A percentile compares a stretch with the other conserved stretches of the same genome.
Conservation (phyloP, 2,113 vertebrate genomes). For the Myrmecophaga tridactyla region DNA sequence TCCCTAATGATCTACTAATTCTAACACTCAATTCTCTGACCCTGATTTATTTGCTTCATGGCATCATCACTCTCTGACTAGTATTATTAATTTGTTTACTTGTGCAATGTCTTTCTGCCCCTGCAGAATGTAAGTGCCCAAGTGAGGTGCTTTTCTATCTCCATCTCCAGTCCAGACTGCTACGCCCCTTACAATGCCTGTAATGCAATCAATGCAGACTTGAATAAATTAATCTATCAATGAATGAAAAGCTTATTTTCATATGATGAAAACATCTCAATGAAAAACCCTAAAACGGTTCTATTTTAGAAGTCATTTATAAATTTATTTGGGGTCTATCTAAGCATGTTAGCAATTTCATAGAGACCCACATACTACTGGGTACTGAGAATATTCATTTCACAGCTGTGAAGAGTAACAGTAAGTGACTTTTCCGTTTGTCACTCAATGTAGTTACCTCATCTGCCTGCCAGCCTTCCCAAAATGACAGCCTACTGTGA, state of each 20-base stretch:
- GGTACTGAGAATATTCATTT: not conserved
- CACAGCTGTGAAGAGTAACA: not conserved
- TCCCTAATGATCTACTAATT: not conserved
- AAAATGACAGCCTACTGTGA: not conserved
- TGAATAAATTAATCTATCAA: not conserved
- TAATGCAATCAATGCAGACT: not conserved
- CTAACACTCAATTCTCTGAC: not conserved
- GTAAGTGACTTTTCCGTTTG: constrained; percentile 31
- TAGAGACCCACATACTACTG: not conserved
- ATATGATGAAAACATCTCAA: not conserved
- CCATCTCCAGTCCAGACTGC: not conserved
- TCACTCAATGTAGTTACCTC: not conserved
- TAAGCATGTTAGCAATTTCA: not conserved
- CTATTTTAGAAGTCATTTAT: not conserved
- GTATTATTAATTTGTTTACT: not conserved
- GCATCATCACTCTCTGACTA: not conserved
- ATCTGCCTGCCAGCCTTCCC: not conserved
- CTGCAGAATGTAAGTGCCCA: not conserved
- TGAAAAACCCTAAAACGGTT: not conserved
- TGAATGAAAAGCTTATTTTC: not conserved
- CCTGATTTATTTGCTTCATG: not conserved
- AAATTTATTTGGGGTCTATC: not conserved
- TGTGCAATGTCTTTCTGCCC: not conserved
- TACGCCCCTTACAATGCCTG: not conserved
- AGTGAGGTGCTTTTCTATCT: not conserved